These are phyloP conservation scores for Lagopus muta DNA, from an alignment of 2,113 vertebrate genomes.

Conservation along the genomic window DNA sequence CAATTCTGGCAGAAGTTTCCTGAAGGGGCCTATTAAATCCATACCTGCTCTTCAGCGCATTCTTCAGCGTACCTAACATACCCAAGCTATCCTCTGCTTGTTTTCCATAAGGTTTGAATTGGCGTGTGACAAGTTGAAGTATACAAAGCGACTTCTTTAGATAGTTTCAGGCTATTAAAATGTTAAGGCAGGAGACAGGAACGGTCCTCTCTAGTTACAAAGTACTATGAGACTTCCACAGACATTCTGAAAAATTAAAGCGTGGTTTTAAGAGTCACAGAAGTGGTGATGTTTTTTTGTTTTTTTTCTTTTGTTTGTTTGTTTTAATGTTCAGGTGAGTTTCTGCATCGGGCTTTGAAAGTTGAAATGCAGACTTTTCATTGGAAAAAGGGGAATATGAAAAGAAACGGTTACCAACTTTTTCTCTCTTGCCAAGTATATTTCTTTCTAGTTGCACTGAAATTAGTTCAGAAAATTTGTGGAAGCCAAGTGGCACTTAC, in stretches of 20 bases:
- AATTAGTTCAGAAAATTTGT: neutral
- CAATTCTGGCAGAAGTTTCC: slow-evolving; percentile 2
- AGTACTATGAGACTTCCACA: neutral
- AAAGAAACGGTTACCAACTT: neutral
- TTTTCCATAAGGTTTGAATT: neutral
- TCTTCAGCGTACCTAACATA: slow-evolving; percentile 21
- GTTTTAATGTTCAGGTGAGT: neutral
- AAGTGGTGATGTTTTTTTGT: neutral
- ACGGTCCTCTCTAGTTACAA: neutral
- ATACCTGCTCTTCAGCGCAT: neutral
- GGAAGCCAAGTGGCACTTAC: neutral
- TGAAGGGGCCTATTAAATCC: slow-evolving; percentile 3
- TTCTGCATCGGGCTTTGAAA: neutral
- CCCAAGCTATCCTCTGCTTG: slow-evolving; percentile 36
- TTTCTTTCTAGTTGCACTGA: neutral
- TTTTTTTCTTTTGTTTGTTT: neutral
- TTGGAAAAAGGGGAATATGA: neutral
- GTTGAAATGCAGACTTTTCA: neutral
- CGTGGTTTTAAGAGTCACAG: neutral
- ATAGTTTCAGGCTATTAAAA: slow-evolving; percentile 42
- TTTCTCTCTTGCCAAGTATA: neutral
- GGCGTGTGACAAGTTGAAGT: neutral
- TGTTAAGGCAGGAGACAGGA: slow-evolving; percentile 1
- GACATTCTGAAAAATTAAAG: neutral
- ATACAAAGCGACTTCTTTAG: neutral